A percentile compares a stretch with the other conserved stretches of the same genome.
Conservation (phyloP, 23 tunicate species). For the Ascidia mentula region DNA sequence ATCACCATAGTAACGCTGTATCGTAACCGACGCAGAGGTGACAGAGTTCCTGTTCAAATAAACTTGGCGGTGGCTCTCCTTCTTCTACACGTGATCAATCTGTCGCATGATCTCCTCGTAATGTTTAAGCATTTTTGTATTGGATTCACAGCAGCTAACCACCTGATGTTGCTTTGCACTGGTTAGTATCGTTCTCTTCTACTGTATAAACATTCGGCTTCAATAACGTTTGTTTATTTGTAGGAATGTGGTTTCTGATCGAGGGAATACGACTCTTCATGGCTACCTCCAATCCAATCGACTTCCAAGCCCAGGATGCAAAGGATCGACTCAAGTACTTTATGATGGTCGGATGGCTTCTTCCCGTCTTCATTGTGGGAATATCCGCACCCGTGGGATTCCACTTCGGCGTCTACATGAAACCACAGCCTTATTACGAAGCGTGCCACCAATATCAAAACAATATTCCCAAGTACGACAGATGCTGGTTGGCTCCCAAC, state of each 20-base stretch:
- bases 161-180: background rate
- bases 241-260: slow-evolving; percentile 1
- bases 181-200: background rate
- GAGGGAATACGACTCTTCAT: background rate
- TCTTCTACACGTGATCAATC: background rate
- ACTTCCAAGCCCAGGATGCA: background rate
- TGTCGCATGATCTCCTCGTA: background rate
- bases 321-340: background rate
- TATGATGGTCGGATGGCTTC: background rate
- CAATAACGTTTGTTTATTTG: too few species aligned
- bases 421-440: background rate
- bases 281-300: background rate
- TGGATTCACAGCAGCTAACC: background rate
- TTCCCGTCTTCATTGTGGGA: background rate
- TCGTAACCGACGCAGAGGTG: background rate
- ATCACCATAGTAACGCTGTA: background rate
- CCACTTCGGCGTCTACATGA: background rate
- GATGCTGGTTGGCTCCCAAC: background rate
- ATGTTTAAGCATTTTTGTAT: background rate
- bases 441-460: background rate
- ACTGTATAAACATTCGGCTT: too few species aligned
- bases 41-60: background rate
- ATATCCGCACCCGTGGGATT: background rate
- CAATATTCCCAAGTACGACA: background rate
- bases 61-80: background rate